Base-by-base conservation (phyloP, 2,113 vertebrate genomes). In the Tonatia bakeri region DNA sequence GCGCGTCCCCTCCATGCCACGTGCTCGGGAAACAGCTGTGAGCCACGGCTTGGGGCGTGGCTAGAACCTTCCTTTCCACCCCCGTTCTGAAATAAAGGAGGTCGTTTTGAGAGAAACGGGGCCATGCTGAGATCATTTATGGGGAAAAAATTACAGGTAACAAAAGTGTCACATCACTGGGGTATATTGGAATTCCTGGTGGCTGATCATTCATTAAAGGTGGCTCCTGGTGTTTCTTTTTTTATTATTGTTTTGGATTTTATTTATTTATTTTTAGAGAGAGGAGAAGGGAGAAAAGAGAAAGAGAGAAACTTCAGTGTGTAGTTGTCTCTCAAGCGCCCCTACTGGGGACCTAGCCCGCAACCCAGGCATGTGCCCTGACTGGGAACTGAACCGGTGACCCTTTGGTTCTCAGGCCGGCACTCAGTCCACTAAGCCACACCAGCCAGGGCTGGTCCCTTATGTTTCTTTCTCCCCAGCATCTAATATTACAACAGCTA, bases 11-110 rank as follows among this genome's bases (percentile, higher is more conserved):
- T 6, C 7, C 40, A 0, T 26, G 14, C 77, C 40, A 24, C 4
- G 40, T 13, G 19, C 86, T 72, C 2, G 70, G 90, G 43, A 65
- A 67, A 69, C 14, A 91, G 82, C 90, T 61, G 52, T 12, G n/a
- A 54, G 67, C 87, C 50, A 19, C 14, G 45, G 9, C 6, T 9
- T 9, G 2, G 36, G 45, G 0, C 0, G 28, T 64, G 19, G 13
- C 26, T 17, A 17, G 81, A 54, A 38, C 19, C 38, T 50, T 85
- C 54, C 76, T 72, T 75, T 81, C 94, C 61, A 36, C 59, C 59
- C 10, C 50, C 40, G 13, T 38, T 81, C 64, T 77, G 61, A 65
- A 52, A 93, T 20, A 31, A 38, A 93, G 5, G 4, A 56, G 7
- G 2, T 40, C 45, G 28, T 56, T 73, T 86, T 7, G 52, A 76